Evolutionary conservation across 1,140 invertebrate genomes (phyloP).

Genomic region (Pseudachorutes palmiensis): DNA sequence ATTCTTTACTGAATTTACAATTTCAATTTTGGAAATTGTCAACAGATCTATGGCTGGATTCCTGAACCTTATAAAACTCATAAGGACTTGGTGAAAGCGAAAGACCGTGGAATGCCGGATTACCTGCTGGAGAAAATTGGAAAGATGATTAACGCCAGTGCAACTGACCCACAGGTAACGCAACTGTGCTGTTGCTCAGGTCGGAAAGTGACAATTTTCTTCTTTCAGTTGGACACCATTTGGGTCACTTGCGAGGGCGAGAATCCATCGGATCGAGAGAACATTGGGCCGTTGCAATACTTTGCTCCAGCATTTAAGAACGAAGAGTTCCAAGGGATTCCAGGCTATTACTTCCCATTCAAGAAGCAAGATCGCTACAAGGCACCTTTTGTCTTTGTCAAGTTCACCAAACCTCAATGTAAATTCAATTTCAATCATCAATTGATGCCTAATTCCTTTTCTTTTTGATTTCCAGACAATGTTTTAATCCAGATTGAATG

Average conservation of each 20-base stretch:
- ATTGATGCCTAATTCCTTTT: conserved; percentile 40
- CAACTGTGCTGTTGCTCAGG: not conserved
- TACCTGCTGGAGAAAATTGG: not conserved
- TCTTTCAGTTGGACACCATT: conserved; percentile 54
- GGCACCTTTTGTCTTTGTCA: conserved; percentile 46
- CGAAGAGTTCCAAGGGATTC: conserved; percentile 47
- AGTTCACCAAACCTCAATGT: conserved; percentile 39
- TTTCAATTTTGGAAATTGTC: no score
- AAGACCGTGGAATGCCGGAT: conserved; percentile 16
- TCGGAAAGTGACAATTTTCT: not conserved
- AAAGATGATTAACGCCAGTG: not conserved
- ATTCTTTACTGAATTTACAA: no score
- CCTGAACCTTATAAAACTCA: not conserved
- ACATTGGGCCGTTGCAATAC: conserved; percentile 61
- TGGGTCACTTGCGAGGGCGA: conserved; percentile 83
- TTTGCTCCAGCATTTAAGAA: conserved; percentile 3
- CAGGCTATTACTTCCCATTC: conserved; percentile 73
- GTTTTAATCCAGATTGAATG: conserved; percentile 92
- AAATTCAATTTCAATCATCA: no score
- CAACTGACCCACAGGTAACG: not conserved
- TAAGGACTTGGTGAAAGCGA: conserved; percentile 17
- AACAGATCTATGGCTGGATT: not conserved
- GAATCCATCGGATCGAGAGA: conserved; percentile 79
- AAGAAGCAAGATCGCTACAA: conserved; percentile 47
- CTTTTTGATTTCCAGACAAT: conserved; percentile 55